Conservation (phyloP, 2,113 vertebrate genomes). For the Diadophis punctatus region DNA sequence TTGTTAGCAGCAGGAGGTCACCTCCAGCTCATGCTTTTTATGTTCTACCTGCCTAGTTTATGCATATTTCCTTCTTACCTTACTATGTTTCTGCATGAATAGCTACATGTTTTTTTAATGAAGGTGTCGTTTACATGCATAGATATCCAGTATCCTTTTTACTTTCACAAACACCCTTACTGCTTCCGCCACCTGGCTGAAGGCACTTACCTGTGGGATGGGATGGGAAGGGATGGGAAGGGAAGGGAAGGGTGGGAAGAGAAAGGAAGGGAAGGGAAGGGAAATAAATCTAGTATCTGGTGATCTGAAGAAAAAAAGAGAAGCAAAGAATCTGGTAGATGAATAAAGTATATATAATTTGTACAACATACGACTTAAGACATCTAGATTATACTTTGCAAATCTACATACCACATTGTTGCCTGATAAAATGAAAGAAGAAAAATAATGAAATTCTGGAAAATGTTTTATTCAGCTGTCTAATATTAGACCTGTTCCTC, state of each 20-base stretch:
- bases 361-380: neutral
- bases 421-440: neutral
- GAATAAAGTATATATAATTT: neutral
- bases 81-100: neutral
- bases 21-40: neutral
- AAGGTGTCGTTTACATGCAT: neutral
- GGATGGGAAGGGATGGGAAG: neutral
- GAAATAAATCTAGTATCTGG: neutral
- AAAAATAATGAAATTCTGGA: neutral
- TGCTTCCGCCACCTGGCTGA: neutral
- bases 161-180: neutral
- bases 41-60: neutral
- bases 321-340: neutral
- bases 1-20: neutral
- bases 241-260: too few relatives aligned
- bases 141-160: neutral
- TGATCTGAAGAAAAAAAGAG: neutral
- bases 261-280: too few relatives aligned
- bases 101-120: neutral
- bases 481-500: neutral
- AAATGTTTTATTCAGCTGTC: neutral
- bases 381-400: neutral
- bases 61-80: neutral
- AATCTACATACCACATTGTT: neutral
- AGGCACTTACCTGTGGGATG: neutral